Base-by-base conservation (phyloP, 2,113 vertebrate genomes). In the Synodontis membranacea region DNA sequence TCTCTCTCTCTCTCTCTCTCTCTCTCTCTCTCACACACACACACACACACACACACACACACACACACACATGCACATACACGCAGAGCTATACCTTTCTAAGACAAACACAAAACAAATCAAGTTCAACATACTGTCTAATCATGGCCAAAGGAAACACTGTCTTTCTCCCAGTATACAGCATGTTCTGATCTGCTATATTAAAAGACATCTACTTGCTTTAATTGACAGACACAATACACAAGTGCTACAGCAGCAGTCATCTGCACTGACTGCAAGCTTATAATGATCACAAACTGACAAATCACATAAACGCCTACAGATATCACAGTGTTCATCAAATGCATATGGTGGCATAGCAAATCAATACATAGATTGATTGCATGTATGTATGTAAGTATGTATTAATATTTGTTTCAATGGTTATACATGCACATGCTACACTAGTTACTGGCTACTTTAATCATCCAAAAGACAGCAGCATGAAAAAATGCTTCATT, bases 11-110 rank as follows among this genome's bases (percentile, higher is more conserved):
- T n/a, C n/a, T n/a, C n/a, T n/a, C n/a, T n/a, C n/a, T n/a, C n/a
- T n/a, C n/a, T n/a, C n/a, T n/a, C n/a, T n/a, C n/a, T n/a, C n/a
- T n/a, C n/a, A n/a, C n/a, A n/a, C n/a, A n/a, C n/a, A n/a, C n/a
- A n/a, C n/a, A n/a, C 62, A 83, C 58, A 64, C 54, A 82, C 50
- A 50, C 12, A 54, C 62, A 83, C 60, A 64, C 54, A 66, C 62
- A 50, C 75, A 64, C 44, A 25, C 37, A 70, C 48, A 60, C n/a
- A 80, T 31, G 37, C 58, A 78, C 56, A 50, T 80, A 75, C 50
- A 76, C 34, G 62, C 7, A 74, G 10, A 31, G 23, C 62, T 68
- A 62, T n/a, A 86, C 39, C 8, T 44, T 54, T n/a, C 60, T 19
- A 60, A 80, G 39, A 44, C 31, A 15, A 62, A 62, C 25, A 62